Evolutionary conservation across 1,140 invertebrate species (phyloP), one percentile per base, ranked within the genome.

Genomic region (Triops longicaudatus): DNA sequence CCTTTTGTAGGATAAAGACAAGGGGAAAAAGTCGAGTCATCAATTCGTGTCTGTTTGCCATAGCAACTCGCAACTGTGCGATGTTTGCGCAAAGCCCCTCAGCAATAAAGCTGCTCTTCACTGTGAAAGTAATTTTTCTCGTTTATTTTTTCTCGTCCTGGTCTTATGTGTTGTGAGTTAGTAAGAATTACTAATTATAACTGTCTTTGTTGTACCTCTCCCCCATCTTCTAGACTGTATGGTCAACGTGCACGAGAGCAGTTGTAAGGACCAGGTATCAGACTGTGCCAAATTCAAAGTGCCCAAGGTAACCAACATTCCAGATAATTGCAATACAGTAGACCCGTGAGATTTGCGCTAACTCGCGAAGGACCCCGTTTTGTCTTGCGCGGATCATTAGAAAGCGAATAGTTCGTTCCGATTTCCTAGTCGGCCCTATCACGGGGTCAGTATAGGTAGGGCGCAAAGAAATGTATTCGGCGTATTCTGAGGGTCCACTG

Each of bases 241-340:
- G 79, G 88, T 91, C 78, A 93, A 91, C 77, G 91, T 95, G 71
- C 93, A 96, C 84, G 93, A 95, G 82, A 91, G 89, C 82, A 88
- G 89, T 5, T 96, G 93, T 84, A 93, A 93, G 83, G 93, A 95
- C 83, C 92, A 93, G 85, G 89, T 94, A 78, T 83, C 87, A 42
- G 90, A 93, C 78, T 96, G 93, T 83, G 89, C 87, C 76, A 92
- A 92, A 82, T 86, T 88, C 75, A 90, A 90, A 84, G 84, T 86
- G 76, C 86, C 86, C 44, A 91, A 91, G 88, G 90, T 90, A 83
- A 82, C 10, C 22, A 26, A 12, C 3, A 37, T 37, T 9, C 72
- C 27, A 7, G 12, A 73, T n/a, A 31, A 14, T 73, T 26, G 31
- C 72, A 31, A 28, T 26, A 31, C 10, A 73, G 27, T 14, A 28